These are phyloP conservation scores for Syrphus vitripennis DNA, from an alignment of 2,888 invertebrate species.

Conservation along the genomic window DNA sequence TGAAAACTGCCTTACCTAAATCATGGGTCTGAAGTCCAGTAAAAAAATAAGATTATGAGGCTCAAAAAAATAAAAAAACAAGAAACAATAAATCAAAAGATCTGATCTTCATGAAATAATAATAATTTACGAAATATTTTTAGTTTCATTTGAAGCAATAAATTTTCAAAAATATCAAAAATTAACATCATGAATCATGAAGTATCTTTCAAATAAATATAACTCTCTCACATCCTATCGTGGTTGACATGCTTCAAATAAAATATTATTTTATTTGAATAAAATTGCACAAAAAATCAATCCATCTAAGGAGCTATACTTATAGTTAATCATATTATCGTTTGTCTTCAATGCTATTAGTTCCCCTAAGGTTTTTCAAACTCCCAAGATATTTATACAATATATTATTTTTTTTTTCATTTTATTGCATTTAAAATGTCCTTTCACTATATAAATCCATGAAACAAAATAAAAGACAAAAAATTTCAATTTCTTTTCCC, in stretches of 20 bases:
- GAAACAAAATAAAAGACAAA: neutral
- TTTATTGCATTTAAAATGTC: neutral
- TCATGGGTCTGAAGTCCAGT: too few species aligned
- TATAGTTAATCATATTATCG: constrained; percentile 30
- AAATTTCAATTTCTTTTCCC: constrained; percentile 12
- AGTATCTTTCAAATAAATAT: neutral
- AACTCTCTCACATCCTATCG: neutral
- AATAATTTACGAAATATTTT: too few species aligned
- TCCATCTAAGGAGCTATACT: neutral
- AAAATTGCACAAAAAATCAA: neutral
- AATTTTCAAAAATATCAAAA: neutral
- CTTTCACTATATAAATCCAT: neutral
- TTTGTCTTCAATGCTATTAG: constrained; percentile 15
- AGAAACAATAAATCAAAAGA: too few species aligned
- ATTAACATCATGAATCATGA: neutral
- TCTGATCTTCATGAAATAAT: too few species aligned
- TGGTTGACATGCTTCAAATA: neutral
- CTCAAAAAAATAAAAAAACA: too few species aligned
- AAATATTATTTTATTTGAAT: neutral
- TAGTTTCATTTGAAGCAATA: too few species aligned
- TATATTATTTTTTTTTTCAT: too few species aligned
- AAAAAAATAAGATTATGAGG: too few species aligned
- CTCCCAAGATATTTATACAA: neutral
- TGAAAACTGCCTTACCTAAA: too few species aligned
- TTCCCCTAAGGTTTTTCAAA: neutral